Evolutionary conservation across 1,140 invertebrate genomes (phyloP).

Genomic region (Pachyrhynchus sulphureomaculatus): DNA sequence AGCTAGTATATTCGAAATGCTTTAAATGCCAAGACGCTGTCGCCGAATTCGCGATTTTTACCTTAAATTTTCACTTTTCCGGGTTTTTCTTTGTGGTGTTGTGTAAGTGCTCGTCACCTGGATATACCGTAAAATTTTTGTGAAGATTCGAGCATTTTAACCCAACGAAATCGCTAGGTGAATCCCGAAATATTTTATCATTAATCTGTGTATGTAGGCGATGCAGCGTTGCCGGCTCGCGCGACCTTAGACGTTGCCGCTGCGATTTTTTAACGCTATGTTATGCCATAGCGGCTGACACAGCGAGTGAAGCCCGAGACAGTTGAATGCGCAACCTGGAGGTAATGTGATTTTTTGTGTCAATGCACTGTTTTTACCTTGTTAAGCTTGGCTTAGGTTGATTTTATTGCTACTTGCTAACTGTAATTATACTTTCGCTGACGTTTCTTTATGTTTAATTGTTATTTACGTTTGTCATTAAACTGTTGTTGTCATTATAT

Average conservation of each 20-base stretch:
- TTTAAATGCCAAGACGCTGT: slow-evolving; percentile 38
- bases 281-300: slow-evolving; percentile 33
- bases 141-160: slow-evolving; percentile 32
- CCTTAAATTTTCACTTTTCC: slow-evolving; percentile 29
- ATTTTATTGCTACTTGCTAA: not conserved
- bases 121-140: slow-evolving; percentile 39
- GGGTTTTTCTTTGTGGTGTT: slow-evolving; percentile 34
- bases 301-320: slow-evolving; percentile 37
- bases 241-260: slow-evolving; percentile 36
- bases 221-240: slow-evolving; percentile 42
- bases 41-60: slow-evolving; percentile 26
- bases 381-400: slow-evolving; percentile 10
- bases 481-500: not conserved
- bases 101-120: not conserved
- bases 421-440: slow-evolving; percentile 25
- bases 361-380: slow-evolving; percentile 39
- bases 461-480: slow-evolving; percentile 7
- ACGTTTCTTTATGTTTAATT: not conserved
- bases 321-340: slow-evolving; percentile 45
- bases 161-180: slow-evolving; percentile 32
- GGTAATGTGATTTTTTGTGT: slow-evolving; percentile 48
- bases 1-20: slow-evolving; percentile 42
- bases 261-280: slow-evolving; percentile 42
- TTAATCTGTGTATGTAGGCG: slow-evolving; percentile 49
- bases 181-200: slow-evolving; percentile 47